Evolutionary conservation across 2,888 invertebrate genomes (phyloP).

Genomic region (Unio delphinus): DNA sequence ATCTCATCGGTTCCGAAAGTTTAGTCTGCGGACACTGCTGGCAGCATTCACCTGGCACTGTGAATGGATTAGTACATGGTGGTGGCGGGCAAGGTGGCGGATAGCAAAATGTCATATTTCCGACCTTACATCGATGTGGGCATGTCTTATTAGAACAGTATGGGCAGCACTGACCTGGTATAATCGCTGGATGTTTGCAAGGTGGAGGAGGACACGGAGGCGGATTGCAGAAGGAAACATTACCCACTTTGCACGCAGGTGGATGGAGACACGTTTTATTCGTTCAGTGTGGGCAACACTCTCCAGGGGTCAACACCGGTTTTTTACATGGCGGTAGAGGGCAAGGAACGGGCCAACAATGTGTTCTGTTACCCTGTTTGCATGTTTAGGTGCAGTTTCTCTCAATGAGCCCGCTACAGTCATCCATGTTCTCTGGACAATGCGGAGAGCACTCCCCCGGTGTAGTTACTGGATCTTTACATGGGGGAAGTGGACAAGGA

Average conservation of each 20-base stretch:
- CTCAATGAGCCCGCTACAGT: no score
- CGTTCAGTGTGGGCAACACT: constrained; percentile 24
- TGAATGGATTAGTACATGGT: constrained; percentile 14
- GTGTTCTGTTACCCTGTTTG: no score
- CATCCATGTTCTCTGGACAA: no score
- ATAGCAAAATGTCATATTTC: constrained; percentile 19
- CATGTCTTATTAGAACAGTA: constrained; percentile 18
- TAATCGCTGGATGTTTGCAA: constrained; percentile 16
- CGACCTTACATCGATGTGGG: constrained; percentile 19
- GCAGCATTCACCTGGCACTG: constrained; percentile 16
- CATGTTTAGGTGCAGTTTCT: no score
- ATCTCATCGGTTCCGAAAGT: no score
- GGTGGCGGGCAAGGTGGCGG: constrained; percentile 22
- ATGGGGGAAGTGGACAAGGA: no score
- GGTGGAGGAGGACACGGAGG: constrained; percentile 21
- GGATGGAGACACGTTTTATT: neutral
- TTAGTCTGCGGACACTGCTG: constrained; percentile 8
- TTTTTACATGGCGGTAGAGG: constrained; percentile 17
- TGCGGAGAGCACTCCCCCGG: no score
- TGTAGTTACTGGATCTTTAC: no score
- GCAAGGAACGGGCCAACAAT: constrained; percentile 21
- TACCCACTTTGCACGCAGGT: no score
- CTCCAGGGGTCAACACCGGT: constrained; percentile 16
- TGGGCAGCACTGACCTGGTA: constrained; percentile 19
- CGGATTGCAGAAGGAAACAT: constrained; percentile 8